A percentile compares a stretch with the other conserved stretches of the same genome.
phyloP scores from a whole-genome alignment of 2,797 vertebrate genomes.

The Poeciliopsis infans region DNA sequence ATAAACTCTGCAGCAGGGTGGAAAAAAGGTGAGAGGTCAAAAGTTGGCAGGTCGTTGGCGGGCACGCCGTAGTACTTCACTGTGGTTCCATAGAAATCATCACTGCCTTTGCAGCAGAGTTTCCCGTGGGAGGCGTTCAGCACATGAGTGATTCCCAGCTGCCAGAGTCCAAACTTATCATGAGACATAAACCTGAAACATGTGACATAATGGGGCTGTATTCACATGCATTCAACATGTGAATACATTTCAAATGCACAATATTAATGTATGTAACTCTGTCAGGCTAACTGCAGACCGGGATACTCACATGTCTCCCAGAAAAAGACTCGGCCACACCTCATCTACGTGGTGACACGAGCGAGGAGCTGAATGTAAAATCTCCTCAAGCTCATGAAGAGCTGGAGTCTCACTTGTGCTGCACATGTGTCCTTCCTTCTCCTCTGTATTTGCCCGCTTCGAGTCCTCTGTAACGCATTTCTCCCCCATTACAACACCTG shows the following conservation, averaged over 20 bases:
- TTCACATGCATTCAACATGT: neutral
- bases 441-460: constrained; percentile 6
- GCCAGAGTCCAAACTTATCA: constrained; percentile 81
- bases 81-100: constrained; percentile 82
- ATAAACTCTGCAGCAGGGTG: constrained; percentile 76
- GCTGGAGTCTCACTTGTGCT: constrained; percentile 54
- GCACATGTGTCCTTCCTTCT: neutral
- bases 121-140: constrained; percentile 87
- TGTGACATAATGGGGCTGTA: neutral
- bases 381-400: constrained; percentile 84
- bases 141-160: constrained; percentile 84
- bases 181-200: constrained; percentile 75
- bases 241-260: neutral
- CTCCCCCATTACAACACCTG: neutral
- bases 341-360: constrained; percentile 90
- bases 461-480: constrained; percentile 6
- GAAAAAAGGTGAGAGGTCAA: constrained; percentile 81
- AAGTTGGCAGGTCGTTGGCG: constrained; percentile 77
- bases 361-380: constrained; percentile 81
- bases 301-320: constrained; percentile 92
- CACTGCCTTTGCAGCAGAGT: constrained; percentile 82
- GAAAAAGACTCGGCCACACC: constrained; percentile 92
- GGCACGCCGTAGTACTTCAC: constrained; percentile 79
- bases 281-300: neutral
- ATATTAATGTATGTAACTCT: neutral